Conservation (phyloP, 2,888 invertebrate species). For the Perdita meconis region DNA sequence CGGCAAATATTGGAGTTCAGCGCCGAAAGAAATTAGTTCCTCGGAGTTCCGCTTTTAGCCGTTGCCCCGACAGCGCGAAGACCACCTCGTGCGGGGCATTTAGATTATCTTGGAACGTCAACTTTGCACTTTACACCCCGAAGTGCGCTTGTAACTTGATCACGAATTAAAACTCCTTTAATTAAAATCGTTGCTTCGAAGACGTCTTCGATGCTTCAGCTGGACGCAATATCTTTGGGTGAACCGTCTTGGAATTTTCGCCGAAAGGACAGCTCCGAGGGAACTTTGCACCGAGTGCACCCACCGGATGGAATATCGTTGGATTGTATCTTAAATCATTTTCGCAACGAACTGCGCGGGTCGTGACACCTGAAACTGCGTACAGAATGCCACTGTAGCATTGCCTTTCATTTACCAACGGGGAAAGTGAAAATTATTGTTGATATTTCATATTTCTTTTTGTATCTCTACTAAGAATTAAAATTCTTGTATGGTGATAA, state of each 20-base stretch:
- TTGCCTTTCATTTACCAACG: too few species aligned
- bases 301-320: not conserved
- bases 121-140: not conserved
- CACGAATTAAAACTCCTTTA: conserved; percentile 9
- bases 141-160: conserved; percentile 1
- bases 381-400: too few species aligned
- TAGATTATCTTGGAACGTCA: conserved; percentile 8
- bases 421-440: too few species aligned
- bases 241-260: not conserved
- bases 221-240: not conserved
- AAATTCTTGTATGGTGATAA: too few species aligned
- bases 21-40: conserved; percentile 46
- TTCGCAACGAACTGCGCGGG: not conserved
- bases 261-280: not conserved
- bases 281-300: not conserved
- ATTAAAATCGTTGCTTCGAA: conserved; percentile 1
- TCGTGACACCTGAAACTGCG: too few species aligned
- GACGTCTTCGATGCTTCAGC: not conserved
- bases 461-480: too few species aligned
- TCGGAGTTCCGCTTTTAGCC: conserved; percentile 27
- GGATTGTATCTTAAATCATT: too few species aligned
- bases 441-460: too few species aligned
- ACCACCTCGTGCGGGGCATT: not conserved
- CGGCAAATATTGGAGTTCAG: conserved; percentile 37
- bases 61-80: not conserved